A percentile compares a stretch with the other conserved stretches of the same genome.
Evolutionary conservation across 2,888 invertebrate genomes (phyloP).

Genomic region (Caenorhabditis macrosperma): DNA sequence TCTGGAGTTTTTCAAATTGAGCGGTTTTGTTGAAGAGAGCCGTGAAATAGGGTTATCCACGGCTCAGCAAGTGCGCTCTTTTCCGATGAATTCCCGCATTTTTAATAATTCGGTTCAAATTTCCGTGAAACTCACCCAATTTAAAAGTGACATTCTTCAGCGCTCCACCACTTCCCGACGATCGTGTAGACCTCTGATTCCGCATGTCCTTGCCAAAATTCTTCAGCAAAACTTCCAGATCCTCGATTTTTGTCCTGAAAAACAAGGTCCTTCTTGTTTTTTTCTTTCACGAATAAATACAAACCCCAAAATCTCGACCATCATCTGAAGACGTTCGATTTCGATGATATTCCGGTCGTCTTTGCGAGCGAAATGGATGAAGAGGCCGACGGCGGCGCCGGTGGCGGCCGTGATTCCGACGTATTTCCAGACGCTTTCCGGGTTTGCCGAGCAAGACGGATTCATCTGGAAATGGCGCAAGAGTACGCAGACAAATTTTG

Average conservation of each 20-base stretch:
- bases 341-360: slow-evolving; percentile 31
- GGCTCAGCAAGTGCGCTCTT: too few species aligned
- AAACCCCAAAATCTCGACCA: slow-evolving; percentile 40
- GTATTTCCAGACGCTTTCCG: slow-evolving; percentile 42
- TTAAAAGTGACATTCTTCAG: slow-evolving; percentile 44
- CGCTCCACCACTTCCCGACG: slow-evolving; percentile 21
- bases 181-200: slow-evolving; percentile 1
- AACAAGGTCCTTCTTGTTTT: too few species aligned
- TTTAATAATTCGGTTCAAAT: neutral
- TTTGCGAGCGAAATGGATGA: slow-evolving; percentile 20
- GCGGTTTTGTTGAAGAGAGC: too few species aligned
- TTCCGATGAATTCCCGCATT: too few species aligned
- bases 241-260: slow-evolving; percentile 17
- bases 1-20: slow-evolving; percentile 13
- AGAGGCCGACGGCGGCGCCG: slow-evolving; percentile 18
- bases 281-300: too few species aligned
- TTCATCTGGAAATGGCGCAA: slow-evolving; percentile 3
- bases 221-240: neutral
- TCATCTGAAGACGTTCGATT: slow-evolving; percentile 50
- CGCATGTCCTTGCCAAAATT: slow-evolving; percentile 15
- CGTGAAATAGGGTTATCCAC: too few species aligned
- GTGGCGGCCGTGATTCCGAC: slow-evolving; percentile 49
- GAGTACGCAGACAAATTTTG: neutral
- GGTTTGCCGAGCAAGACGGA: neutral
- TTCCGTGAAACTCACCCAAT: neutral